A percentile compares a stretch with the other conserved stretches of the same genome.
Conservation (phyloP, 2,797 vertebrate species). For the Lates japonicus region DNA sequence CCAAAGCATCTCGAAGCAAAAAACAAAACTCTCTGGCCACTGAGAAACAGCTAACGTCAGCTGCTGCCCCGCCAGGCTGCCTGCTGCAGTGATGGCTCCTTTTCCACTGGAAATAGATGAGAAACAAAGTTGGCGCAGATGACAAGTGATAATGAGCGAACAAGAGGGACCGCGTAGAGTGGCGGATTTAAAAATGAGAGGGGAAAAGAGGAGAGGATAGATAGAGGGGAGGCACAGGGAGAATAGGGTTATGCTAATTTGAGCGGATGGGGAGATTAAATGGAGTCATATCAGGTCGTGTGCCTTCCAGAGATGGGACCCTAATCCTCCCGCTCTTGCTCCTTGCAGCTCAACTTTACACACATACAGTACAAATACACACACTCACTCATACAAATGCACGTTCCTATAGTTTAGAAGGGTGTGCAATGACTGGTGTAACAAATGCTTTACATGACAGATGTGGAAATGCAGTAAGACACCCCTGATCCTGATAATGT, state of each 20-base stretch:
- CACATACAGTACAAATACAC: slow-evolving; percentile 12
- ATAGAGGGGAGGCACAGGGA: slow-evolving; percentile 26
- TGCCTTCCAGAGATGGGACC: slow-evolving; percentile 52
- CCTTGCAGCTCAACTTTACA: slow-evolving; percentile 17
- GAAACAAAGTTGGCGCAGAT: slow-evolving; percentile 53
- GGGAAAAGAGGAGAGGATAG: slow-evolving; percentile 16
- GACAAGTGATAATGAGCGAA: slow-evolving; percentile 38
- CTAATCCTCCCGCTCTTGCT: slow-evolving; percentile 49
- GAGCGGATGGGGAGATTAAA: slow-evolving; percentile 58
- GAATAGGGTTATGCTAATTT: slow-evolving; percentile 61
- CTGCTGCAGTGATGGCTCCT: slow-evolving; percentile 39
- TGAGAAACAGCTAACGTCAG: slow-evolving; percentile 61
- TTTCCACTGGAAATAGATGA: slow-evolving; percentile 64
- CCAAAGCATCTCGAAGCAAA: slow-evolving; percentile 38
- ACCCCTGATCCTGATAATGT: neutral
- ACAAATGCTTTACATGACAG: slow-evolving; percentile 33
- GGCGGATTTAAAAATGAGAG: slow-evolving; percentile 24
- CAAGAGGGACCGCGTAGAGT: slow-evolving; percentile 1
- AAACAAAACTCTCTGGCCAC: slow-evolving; percentile 44
- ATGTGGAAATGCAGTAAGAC: slow-evolving; percentile 31
- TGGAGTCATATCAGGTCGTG: slow-evolving; percentile 49
- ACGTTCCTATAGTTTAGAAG: slow-evolving; percentile 12
- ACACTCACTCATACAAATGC: neutral
- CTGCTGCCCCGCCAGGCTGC: slow-evolving; percentile 49
- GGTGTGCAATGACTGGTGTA: slow-evolving; percentile 11